phyloP scores from a whole-genome alignment of 2,113 vertebrate species.

The Microtus montanus region DNA sequence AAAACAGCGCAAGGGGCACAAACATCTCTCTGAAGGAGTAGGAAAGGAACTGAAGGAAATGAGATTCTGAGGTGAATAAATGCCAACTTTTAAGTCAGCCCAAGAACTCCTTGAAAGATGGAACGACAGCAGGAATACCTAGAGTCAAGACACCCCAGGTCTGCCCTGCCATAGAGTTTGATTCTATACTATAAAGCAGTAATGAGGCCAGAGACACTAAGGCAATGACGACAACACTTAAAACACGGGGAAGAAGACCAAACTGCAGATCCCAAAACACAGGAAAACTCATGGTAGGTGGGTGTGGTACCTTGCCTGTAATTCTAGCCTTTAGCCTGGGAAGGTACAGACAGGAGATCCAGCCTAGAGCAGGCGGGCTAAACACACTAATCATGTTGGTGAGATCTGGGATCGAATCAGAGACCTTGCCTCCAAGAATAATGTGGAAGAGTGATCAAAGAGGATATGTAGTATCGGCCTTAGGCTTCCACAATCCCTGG shows the following conservation, averaged over 20 bases:
- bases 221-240: background rate
- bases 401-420: background rate
- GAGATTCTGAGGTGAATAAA: background rate
- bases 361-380: background rate
- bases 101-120: background rate
- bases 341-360: background rate
- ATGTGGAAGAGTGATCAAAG: background rate
- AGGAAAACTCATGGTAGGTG: background rate
- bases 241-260: background rate
- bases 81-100: background rate
- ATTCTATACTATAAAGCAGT: background rate
- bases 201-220: background rate
- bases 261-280: background rate
- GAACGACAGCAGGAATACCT: background rate
- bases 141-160: background rate
- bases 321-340: background rate
- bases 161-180: background rate
- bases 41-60: background rate
- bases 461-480: background rate
- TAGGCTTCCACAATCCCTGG: background rate
- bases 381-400: background rate
- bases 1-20: background rate
- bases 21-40: background rate
- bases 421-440: background rate
- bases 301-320: too few relatives aligned